Evolutionary conservation across 2,888 invertebrate species (phyloP).

Genomic region (Shargacucullia verbasci): DNA sequence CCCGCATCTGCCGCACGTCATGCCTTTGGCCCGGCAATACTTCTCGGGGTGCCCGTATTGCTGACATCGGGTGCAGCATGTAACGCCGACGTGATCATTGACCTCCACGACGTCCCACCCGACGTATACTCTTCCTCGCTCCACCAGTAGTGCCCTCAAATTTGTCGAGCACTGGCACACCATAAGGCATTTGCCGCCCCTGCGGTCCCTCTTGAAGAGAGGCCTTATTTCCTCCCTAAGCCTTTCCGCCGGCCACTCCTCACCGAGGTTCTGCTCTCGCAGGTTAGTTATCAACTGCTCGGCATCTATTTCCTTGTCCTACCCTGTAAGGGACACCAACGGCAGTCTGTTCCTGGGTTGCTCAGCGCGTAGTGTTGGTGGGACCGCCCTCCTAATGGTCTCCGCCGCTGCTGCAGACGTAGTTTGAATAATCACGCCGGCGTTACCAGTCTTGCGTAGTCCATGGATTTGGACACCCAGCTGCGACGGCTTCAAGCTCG

Average conservation of each 20-base stretch:
- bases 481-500: too few species aligned
- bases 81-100: conserved; percentile 18
- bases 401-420: background rate
- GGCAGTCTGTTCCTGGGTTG: background rate
- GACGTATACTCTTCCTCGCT: conserved; percentile 3
- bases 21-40: conserved; percentile 30
- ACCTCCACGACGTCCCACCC: conserved; percentile 41
- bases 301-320: too few species aligned
- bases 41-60: conserved; percentile 62
- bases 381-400: background rate
- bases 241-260: too few species aligned
- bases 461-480: too few species aligned
- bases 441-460: background rate
- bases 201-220: conserved; percentile 5
- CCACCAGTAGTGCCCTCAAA: background rate
- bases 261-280: background rate
- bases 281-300: conserved; percentile 7
- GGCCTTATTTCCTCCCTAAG: background rate
- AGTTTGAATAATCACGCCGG: background rate
- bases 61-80: conserved; percentile 61
- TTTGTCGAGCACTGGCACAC: background rate
- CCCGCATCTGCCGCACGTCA: conserved; percentile 48
- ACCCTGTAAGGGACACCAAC: rapidly evolving
- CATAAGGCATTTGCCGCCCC: background rate
- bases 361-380: rapidly evolving